Conservation (phyloP, 2,888 invertebrate species). For the Minunthozetes semirufus region DNA sequence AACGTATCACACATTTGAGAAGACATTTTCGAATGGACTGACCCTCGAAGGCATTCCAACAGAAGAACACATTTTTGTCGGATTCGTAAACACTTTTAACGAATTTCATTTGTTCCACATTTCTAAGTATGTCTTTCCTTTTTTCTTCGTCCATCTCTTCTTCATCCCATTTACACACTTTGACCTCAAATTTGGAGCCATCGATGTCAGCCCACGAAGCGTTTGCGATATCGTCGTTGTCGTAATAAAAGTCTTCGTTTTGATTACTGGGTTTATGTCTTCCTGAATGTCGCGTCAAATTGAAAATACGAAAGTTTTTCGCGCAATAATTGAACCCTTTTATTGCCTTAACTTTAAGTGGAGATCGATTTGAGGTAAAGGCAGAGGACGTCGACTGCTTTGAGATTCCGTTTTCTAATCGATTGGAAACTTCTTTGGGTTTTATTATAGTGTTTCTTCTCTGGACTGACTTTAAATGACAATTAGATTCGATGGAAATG, state of each 20-base stretch:
- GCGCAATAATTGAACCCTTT: not conserved
- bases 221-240: not conserved
- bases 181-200: not conserved
- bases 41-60: not conserved
- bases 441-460: no score
- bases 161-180: not conserved
- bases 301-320: not conserved
- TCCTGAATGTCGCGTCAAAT: not conserved
- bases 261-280: not conserved
- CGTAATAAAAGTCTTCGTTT: not conserved
- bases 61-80: not conserved
- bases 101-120: not conserved
- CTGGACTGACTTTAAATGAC: no score
- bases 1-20: not conserved
- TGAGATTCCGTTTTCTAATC: no score
- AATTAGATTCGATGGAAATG: not conserved
- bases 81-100: not conserved
- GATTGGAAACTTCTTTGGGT: not conserved
- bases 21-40: not conserved
- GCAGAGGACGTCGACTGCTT: no score
- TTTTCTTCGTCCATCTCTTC: not conserved
- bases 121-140: not conserved
- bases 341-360: not conserved
- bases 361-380: no score
- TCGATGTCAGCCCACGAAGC: conserved; percentile 9